Conservation (phyloP, 2,113 vertebrate species). For the Camelus dromedarius region DNA sequence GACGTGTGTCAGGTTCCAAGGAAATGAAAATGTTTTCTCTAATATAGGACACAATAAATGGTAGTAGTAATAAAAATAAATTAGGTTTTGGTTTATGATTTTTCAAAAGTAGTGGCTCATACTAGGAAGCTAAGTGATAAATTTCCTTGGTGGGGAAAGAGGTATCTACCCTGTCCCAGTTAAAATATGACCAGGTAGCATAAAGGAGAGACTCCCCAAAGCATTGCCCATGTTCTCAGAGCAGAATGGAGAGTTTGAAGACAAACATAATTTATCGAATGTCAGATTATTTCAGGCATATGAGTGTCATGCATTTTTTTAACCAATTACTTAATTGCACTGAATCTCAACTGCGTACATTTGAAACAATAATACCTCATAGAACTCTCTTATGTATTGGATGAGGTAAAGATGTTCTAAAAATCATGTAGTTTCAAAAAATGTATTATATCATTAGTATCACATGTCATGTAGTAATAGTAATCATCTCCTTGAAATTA, state of each 20-base stretch:
- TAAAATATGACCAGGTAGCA: neutral
- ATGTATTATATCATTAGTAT: neutral
- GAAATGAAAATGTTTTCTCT: constrained; percentile 5
- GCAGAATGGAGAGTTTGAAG: neutral
- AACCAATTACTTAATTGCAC: neutral
- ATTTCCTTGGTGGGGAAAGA: neutral
- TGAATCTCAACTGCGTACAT: neutral
- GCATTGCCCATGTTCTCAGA: neutral
- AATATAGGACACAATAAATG: neutral
- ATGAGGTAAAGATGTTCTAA: neutral
- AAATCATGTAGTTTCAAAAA: neutral
- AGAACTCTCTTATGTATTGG: neutral
- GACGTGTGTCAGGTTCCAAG: neutral
- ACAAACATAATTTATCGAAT: neutral
- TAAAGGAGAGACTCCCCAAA: neutral
- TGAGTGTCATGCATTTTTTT: neutral
- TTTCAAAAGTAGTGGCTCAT: neutral
- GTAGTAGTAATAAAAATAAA: neutral
- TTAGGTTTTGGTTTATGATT: neutral
- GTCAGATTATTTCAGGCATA: neutral
- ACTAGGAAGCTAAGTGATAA: neutral
- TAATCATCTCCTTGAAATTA: neutral
- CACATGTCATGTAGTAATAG: neutral
- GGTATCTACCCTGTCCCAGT: neutral
- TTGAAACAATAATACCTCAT: neutral